These are phyloP conservation scores for Archips xylosteana DNA, from an alignment of 2,888 invertebrate species.

Conservation along the genomic window DNA sequence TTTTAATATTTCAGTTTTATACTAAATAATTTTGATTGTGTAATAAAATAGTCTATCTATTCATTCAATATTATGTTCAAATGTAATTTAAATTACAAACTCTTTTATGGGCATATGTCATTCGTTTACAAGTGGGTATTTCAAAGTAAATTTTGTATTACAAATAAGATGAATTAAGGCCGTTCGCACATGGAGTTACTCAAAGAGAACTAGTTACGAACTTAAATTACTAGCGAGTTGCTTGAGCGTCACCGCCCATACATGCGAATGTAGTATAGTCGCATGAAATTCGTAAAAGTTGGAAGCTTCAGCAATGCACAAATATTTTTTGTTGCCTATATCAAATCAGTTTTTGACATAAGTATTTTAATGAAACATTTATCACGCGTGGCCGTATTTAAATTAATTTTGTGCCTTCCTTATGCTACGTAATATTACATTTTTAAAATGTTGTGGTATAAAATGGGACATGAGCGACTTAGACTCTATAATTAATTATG, in stretches of 20 bases:
- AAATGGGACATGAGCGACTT: neutral
- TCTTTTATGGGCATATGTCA: neutral
- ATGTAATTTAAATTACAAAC: neutral
- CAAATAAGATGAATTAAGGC: too few relatives aligned
- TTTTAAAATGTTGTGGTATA: neutral
- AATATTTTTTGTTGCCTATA: neutral
- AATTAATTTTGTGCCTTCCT: slow-evolving; percentile 3
- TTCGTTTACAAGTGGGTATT: too few relatives aligned
- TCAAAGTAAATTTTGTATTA: too few relatives aligned
- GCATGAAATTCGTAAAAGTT: too few relatives aligned
- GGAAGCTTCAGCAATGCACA: too few relatives aligned
- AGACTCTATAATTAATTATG: neutral
- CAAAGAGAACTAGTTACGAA: too few relatives aligned
- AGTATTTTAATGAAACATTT: too few relatives aligned
- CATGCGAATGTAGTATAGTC: too few relatives aligned
- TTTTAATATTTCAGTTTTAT: neutral
- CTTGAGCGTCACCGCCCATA: too few relatives aligned
- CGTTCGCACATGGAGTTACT: too few relatives aligned
- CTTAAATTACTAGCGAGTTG: too few relatives aligned
- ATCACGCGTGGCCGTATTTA: too few relatives aligned
- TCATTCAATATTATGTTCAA: neutral
- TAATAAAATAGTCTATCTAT: neutral
- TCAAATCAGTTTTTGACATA: neutral
- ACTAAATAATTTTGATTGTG: neutral
- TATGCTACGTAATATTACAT: neutral